Evolutionary conservation across 2,797 vertebrate genomes (phyloP).

Genomic region (Rousettus madagascariensis): DNA sequence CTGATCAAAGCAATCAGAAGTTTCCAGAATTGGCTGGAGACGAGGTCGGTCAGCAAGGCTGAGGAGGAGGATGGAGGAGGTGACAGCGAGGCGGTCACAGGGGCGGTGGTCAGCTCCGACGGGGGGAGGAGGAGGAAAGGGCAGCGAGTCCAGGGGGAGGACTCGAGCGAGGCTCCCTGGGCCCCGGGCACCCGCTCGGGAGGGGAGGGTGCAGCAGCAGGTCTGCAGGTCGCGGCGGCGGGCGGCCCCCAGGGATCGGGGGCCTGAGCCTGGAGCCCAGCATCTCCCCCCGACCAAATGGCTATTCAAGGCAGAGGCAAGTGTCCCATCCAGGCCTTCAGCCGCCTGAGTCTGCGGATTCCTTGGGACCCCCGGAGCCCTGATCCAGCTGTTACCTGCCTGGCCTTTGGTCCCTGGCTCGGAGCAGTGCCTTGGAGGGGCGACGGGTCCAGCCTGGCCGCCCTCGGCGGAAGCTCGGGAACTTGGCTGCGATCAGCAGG

Average conservation of each 20-base stretch:
- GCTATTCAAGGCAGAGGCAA: neutral
- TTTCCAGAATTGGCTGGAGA: neutral
- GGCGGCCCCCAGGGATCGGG: too few relatives aligned
- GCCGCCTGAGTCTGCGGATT: neutral
- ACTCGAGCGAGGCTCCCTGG: neutral
- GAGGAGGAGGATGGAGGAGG: neutral
- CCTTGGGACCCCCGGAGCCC: neutral
- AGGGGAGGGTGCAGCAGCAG: accelerated
- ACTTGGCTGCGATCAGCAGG: neutral
- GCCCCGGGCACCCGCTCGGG: neutral
- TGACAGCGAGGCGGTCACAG: neutral
- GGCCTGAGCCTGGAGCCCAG: neutral
- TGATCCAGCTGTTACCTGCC: too few relatives aligned
- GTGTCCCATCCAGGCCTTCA: neutral
- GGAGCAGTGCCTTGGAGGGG: neutral
- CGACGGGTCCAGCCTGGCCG: neutral
- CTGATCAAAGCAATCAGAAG: neutral
- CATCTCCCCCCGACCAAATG: accelerated
- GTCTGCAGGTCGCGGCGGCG: too few relatives aligned
- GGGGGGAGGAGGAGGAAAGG: neutral
- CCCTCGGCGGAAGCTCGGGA: neutral
- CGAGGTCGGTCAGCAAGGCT: neutral
- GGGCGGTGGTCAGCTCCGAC: neutral
- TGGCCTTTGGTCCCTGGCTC: neutral
- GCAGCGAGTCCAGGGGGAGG: accelerated